phyloP scores from a whole-genome alignment of 2,113 vertebrate species.

The Leptocoma aspasia region DNA sequence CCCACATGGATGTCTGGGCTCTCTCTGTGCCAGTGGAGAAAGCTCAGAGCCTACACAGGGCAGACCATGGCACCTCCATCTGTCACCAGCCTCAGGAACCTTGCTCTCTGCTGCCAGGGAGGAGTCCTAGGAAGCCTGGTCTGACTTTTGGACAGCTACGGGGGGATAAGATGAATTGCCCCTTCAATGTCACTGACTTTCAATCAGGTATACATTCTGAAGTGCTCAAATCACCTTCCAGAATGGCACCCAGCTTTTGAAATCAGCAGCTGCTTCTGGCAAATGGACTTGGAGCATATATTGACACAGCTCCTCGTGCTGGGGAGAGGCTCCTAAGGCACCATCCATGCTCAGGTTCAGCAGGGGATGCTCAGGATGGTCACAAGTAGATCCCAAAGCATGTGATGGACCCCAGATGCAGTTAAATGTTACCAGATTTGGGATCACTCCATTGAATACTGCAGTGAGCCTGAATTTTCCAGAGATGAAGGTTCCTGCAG shows the following conservation, averaged over 20 bases:
- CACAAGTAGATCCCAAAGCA: neutral
- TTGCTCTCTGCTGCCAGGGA: neutral
- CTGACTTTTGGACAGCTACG: neutral
- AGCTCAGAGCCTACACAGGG: neutral
- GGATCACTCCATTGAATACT: neutral
- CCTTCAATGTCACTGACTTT: neutral
- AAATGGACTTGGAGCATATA: neutral
- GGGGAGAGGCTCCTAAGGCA: neutral
- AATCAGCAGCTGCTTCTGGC: neutral
- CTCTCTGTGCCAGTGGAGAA: neutral
- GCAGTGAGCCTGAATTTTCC: neutral
- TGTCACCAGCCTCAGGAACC: neutral
- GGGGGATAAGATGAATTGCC: neutral
- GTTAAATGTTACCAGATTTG: fast-evolving
- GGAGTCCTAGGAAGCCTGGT: neutral
- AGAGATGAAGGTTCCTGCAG: neutral
- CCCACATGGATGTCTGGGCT: neutral
- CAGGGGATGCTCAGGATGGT: neutral
- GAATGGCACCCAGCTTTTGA: neutral
- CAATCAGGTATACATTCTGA: neutral
- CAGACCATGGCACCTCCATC: neutral
- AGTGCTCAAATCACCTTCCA: neutral
- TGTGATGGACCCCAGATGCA: neutral
- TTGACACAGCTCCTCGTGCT: neutral
- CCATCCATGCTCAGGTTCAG: neutral